Base-by-base conservation (phyloP, 2,113 vertebrate genomes). In the Chloroceryle aenea region DNA sequence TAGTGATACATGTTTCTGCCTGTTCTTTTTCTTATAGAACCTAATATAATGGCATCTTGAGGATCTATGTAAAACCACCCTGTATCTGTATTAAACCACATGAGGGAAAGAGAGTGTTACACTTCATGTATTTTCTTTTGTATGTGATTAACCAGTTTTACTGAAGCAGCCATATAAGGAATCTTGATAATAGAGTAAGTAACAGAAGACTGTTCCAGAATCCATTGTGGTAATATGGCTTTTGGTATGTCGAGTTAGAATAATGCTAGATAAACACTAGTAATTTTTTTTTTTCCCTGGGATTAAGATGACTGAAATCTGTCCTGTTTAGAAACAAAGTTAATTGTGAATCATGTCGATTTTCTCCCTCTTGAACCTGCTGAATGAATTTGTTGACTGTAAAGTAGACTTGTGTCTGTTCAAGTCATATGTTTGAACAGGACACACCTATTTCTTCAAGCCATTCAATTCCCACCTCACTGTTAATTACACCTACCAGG, bases 351-450 rank as follows among this genome's bases (percentile, higher is more conserved):
- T 81, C 22, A 14, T 38, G 14, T 81, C n/a, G 71, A 71, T 74
- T 71, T 50, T 71, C 9, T 87, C 34, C 19, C 5, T 69, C 7
- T 89, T 78, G 29, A 29, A 78, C 10, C 20, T 74, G 23, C 14
- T 73, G 14, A 77, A 48, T 81, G 1, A 52, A 22, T 81, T 93
- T 0, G 0, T 66, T 66, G 47, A 34, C 19, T 71, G 45, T 64
- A 23, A 75, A 72, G 22, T 40, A 72, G n/a, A 47, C 9, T 14
- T 47, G 6, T 34, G 74, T 66, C 10, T 40, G 25, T 63, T 63
- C 26, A 64, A 42, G 45, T 58, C 10, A 2, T 34, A 0, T 0
- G 0, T 77, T 58, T 66, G 45, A 81, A 30, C 13, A 62, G 30
- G 36, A 40, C 22, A 17, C 8, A 16, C 25, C 10, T 62, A 4